Evolutionary conservation across 2,113 vertebrate genomes (phyloP), one percentile per base, ranked within the genome.

Genomic region (Sprattus sprattus): DNA sequence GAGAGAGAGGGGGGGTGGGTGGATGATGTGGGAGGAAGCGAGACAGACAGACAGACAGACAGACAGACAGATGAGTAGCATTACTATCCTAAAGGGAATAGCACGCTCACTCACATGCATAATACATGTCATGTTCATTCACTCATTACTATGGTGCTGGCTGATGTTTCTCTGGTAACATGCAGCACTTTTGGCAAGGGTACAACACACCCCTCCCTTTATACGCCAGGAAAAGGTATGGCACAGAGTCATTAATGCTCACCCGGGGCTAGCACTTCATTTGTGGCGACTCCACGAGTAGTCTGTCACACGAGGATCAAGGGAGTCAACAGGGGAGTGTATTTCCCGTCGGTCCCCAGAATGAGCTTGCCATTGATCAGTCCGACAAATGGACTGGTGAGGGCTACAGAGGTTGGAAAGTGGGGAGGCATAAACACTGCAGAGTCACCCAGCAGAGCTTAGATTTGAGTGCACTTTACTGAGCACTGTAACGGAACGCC

Each of bases 281-380:
- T 82, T 54, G 20, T 28, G n/a, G 39, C 46, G 75, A 80, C 57
- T 50, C 18, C 78, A 81, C 82, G 44, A 57, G 32, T 52, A 81
- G 81, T 78, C 82, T 87, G 84, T 84, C 81, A 86, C 81, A 32
- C 15, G 18, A 75, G 45, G 81, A 71, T 83, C 82, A 71, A 86
- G 49, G 71, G 46, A 67, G 45, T 16, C 75, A 81, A 60, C 71
- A 75, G 64, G 45, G 54, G 60, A 88, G 52, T 28, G 50, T 80
- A 80, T 86, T 89, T 46, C 50, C n/a, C 84, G 86, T 81, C 80
- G 85, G 83, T 89, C 86, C 82, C 57, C 71, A 28, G 83, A 80
- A 75, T 13, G 88, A 82, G 45, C 46, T 50, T 49, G 57, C n/a
- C 81, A 88, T 89, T 57, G 84, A 89, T 89, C 89, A 86, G 16